Base-by-base conservation (phyloP, 1,140 invertebrate species). In the Heliconius congener region DNA sequence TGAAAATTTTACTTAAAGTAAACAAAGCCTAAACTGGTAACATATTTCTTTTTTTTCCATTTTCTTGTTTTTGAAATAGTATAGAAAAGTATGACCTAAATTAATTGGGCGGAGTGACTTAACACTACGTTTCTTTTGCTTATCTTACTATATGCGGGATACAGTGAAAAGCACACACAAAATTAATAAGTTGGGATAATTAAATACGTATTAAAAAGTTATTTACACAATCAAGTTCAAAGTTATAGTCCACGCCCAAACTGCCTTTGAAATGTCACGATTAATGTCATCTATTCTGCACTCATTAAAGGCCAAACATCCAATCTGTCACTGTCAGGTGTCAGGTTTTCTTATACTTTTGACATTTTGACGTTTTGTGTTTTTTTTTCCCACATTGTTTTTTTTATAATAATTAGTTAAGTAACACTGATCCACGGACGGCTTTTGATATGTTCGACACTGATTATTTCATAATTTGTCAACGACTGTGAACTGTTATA, bases 281-380 rank as follows among this genome's bases (percentile, higher is more conserved):
- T 60, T 81, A 76, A 83, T 77, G 79, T 71, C 79, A 77, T 76
- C 78, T 74, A 81, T 75, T 75, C 60, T 73, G 77, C 50, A 75
- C 72, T 77, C 77, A 79, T 77, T 74, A 81, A 79, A 66, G 77
- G 60, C 75, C 79, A 74, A 46, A 75, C 57, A 78, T 57, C n/a
- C 46, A 74, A 83, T 83, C 74, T 76, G 74, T 82, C 76, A 81
- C 73, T 80, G 80, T 83, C 82, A 78, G 27, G n/a, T 72, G 72
- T 57, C 30, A 30, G 74, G 71, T 37, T 82, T 78, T 81, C 75
- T 77, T 50, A 66, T 11, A 27, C 9, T 66, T 77, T 60, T 77
- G 60, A 74, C 57, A 55, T 77, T 71, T 76, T 46, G 42, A 50
- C 39, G 50, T 73, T 73, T 50, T 46, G 34, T 37, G 6, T 6